phyloP scores from a whole-genome alignment of 1,140 invertebrate species.

The Dendrolimus kikuchii region DNA sequence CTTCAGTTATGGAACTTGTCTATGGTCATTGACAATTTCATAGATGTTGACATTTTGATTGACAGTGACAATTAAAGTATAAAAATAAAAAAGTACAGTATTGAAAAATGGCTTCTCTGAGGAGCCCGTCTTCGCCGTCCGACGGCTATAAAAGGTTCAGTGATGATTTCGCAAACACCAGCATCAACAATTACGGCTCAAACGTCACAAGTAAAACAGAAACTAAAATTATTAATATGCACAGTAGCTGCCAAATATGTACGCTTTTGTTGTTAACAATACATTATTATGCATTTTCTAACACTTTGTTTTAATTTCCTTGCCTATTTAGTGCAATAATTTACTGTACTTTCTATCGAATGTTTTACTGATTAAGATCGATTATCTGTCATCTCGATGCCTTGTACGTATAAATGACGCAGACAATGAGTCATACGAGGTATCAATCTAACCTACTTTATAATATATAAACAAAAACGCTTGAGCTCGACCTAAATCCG shows the following conservation, averaged over 20 bases:
- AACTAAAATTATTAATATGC: conserved; percentile 58
- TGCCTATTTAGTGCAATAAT: conserved; percentile 26
- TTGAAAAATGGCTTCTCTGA: conserved; percentile 67
- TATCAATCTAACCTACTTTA: conserved; percentile 35
- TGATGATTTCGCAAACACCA: conserved; percentile 71
- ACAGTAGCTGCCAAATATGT: conserved; percentile 59
- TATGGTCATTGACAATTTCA: too few species aligned
- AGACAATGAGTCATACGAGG: conserved; percentile 43
- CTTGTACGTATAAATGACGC: conserved; percentile 37
- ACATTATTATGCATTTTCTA: conserved; percentile 55
- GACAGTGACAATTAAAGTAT: not conserved
- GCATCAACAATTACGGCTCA: conserved; percentile 73
- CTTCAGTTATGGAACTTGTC: too few species aligned
- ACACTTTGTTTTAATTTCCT: conserved; percentile 58
- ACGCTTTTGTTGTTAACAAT: conserved; percentile 67
- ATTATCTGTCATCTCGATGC: conserved; percentile 26
- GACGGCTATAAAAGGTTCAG: conserved; percentile 74
- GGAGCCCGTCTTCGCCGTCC: conserved; percentile 69
- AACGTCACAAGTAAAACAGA: conserved; percentile 70
- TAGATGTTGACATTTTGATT: too few species aligned
- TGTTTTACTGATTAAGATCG: conserved; percentile 27
- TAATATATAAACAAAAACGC: conserved; percentile 43
- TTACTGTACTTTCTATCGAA: conserved; percentile 15
- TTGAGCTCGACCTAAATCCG: conserved; percentile 41
- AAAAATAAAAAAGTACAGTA: conserved; percentile 38